Percentiles rank a stretch among this genome's conserved stretches.
phyloP scores from a whole-genome alignment of 2,113 vertebrate species.

The Cathartes aura region DNA sequence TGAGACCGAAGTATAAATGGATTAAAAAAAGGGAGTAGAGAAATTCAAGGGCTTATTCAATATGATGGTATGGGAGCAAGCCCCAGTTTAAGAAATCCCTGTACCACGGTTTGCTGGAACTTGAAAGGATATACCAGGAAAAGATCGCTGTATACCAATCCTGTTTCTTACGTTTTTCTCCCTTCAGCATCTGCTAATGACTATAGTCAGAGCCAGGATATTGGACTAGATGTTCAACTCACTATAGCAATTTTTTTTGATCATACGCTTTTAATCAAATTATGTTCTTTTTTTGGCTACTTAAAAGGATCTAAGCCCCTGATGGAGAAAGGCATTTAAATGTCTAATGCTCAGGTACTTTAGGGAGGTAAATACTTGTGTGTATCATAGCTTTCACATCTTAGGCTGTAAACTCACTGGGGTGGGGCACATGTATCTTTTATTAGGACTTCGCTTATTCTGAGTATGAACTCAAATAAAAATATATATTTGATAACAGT shows the following conservation, averaged over 20 bases:
- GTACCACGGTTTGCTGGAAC: neutral
- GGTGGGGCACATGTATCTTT: neutral
- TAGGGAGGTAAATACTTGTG: neutral
- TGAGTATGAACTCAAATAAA: neutral
- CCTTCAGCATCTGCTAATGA: neutral
- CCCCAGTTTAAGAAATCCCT: neutral
- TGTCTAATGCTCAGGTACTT: neutral
- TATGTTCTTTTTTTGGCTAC: conserved; percentile 31
- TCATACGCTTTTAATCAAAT: conserved; percentile 32
- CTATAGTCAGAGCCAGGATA: conserved; percentile 10
- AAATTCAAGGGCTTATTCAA: neutral
- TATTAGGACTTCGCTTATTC: neutral
- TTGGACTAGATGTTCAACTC: conserved; percentile 25
- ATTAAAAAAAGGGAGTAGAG: neutral
- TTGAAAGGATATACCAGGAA: neutral
- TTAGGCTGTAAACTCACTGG: neutral
- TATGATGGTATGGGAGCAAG: neutral
- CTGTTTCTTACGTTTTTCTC: neutral
- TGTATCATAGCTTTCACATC: fast-evolving
- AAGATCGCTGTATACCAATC: neutral
- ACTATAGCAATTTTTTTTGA: conserved; percentile 34
- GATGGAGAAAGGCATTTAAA: neutral
- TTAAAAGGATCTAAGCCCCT: neutral
- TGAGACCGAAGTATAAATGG: neutral
- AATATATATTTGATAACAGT: neutral